Base-by-base conservation (phyloP, 2,113 vertebrate species). In the Hippocampus abdominalis region DNA sequence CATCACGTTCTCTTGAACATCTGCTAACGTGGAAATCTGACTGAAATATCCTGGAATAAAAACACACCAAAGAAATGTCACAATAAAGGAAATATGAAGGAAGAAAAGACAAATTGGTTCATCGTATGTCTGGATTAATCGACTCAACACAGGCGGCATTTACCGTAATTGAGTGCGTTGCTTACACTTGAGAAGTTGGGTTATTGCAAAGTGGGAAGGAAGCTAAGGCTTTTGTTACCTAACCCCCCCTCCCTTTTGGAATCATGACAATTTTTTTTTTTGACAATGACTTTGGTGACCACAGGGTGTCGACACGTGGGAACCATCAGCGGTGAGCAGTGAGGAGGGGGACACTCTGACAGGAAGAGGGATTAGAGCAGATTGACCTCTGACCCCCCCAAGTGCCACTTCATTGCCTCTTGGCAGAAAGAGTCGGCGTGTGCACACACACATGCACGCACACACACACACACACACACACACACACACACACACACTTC, bases 1-100 rank as follows among this genome's bases (percentile, higher is more conserved):
- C 95, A 99, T 99, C 66, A 98, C 96, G 0, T 99, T 98, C 84
- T 99, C 96, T 78, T 98, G 97, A 73, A 99, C 97, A 0, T 99
- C 96, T 21, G 96, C 96, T 85, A 99, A 84, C 0, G 97, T 98
- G 60, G 96, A 98, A 78, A 99, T 98, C 90, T 99, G 96, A 79
- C 95, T 96, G 67, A 98, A 99, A 83, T 96, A 98, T 0, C 97
- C 97, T 98, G 90, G 12, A 76, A 60, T 16, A 13, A 78, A 70
- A 76, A 82, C 27, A 83, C 57, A 72, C 62, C 0, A 36, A 16
- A 69, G n/a, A 56, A 15, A 44, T 36, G 16, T 3, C 29, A 29
- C 25, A 51, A 66, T 60, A 7, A 39, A 64, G 6, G 21, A 29
- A 20, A 18, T 27, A 6, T 29, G 36, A 13, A n/a, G 39, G 4